Evolutionary conservation across 2,113 vertebrate species (phyloP), one percentile per base, ranked within the genome.

Genomic region (Lanius collurio): DNA sequence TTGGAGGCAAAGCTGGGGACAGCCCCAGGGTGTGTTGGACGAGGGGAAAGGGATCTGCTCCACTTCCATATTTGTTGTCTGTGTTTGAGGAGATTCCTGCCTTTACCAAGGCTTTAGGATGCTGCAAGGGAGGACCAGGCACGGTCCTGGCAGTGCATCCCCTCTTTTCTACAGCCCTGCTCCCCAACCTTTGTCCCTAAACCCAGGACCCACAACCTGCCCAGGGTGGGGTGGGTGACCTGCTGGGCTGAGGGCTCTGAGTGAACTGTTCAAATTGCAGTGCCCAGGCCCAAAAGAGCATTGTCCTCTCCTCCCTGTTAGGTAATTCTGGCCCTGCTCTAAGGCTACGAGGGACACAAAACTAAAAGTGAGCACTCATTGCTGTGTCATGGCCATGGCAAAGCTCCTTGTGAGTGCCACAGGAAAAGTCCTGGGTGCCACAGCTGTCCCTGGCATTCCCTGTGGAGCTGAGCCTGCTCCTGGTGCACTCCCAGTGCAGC

Each of bases 81-180:
- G 4, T 69, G 24, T 50, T 35, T 69, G 73, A 80, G 67, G 87
- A 76, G 33, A n/a, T 62, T 42, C 1, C 0, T n/a, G 44, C 44
- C 44, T 70, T 80, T 59, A 10, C 15, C 56, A 14, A 67, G 39
- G 56, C 2, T 2, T 42, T 35, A 7, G 42, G 63, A 15, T 75
- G 87, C 75, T 86, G 71, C 44, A 56, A 26, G 50, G 41, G 56
- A 63, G 33, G 14, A 19, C 33, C 55, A 27, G 68, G 59, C 21
- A 6, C 0, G 3, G 8, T 23, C 21, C 23, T 47, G 44, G 44
- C 67, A 75, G 30, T 3, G 16, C 47, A 11, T 1, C 6, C 33
- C n/a, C 39, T 60, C 8, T 46, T 67, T 62, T 3, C 77, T 49
- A 53, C 50, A 44, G 0, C n/a, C 14, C 63, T 83, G 63, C 73